Evolutionary conservation across 2,797 vertebrate genomes (phyloP), one percentile per base, ranked within the genome.

Genomic region (Rhabdophis nuchalis): DNA sequence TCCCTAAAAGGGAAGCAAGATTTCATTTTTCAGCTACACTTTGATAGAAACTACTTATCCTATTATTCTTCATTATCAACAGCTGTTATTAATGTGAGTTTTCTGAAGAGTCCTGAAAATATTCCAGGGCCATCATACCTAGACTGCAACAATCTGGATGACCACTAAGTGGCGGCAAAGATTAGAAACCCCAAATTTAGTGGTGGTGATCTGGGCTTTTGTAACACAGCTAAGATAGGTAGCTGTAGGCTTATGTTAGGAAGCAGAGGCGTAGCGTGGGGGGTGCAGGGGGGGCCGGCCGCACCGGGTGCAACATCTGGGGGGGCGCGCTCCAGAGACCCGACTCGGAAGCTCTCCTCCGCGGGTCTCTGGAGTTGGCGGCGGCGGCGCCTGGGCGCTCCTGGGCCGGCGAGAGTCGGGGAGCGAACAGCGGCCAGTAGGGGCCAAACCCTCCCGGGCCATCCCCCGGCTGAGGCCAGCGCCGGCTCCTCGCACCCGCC

Each of bases 11-110:
- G 6, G 12, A 91, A 94, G 87, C 25, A 87, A 7, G 20, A 6
- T 0, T 87, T 93, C 86, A 88, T 13, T 92, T 88, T 89, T 94
- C 94, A 94, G 85, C 60, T 61, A 10, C 6, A 68, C 8, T 61
- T 54, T 68, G 68, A n/a, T 46, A 93, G 90, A 60, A 85, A 72
- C 7, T 32, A 91, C 41, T 89, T 10, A 58, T 52, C 25, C 32
- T 93, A 91, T 93, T 61, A 92, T 92, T n/a, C 64, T 92, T 92
- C 90, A 56, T 50, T 87, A 60, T 64, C 86, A 88, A 86, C 18
- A 91, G 6, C 64, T 94, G 56, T 50, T 89, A 93, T 85, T 57
- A 92, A 88, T 20, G 56, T 82, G 32, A 58, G 7, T 58, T 53
- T 77, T 41, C n/a, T 61, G 61, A 72, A 89, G 27, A 46, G n/a